Percentiles rank a stretch among this genome's conserved stretches.
Conservation (phyloP, 2,888 invertebrate genomes). For the Lordiphosa andalusiaca region DNA sequence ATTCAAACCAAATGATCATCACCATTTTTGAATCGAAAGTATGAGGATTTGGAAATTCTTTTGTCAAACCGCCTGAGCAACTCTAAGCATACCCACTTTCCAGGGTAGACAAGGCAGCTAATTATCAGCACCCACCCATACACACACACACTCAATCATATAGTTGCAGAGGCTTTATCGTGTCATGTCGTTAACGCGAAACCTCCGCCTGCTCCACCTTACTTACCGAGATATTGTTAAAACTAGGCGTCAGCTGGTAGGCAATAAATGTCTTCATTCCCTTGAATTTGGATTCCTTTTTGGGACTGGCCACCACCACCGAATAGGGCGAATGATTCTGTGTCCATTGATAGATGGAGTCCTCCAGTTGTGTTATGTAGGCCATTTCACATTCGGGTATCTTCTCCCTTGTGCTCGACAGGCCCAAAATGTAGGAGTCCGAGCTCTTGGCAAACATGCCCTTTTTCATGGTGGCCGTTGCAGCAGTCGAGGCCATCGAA, state of each 20-base stretch:
- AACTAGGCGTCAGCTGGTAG: conserved; percentile 96
- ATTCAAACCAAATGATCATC: too few relatives aligned
- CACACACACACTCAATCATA: conserved; percentile 8
- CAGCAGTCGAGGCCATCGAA: conserved; percentile 76
- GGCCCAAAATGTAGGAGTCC: conserved; percentile 93
- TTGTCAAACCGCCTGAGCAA: too few relatives aligned
- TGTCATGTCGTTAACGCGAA: conserved; percentile 25
- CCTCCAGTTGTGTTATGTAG: conserved; percentile 87
- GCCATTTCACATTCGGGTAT: conserved; percentile 88
- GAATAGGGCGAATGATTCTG: conserved; percentile 87
- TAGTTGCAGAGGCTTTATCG: conserved; percentile 23
- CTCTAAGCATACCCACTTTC: too few relatives aligned
- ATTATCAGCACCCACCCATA: conserved; percentile 15
- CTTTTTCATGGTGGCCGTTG: conserved; percentile 83
- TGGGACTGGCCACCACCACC: conserved; percentile 95
- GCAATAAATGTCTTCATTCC: conserved; percentile 98
- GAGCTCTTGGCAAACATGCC: conserved; percentile 95
- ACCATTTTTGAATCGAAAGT: too few relatives aligned
- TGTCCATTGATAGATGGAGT: conserved; percentile 89
- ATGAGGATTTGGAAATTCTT: too few relatives aligned
- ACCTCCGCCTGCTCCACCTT: neutral
- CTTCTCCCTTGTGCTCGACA: conserved; percentile 83
- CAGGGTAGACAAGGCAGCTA: conserved; percentile 14
- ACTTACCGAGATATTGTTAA: conserved; percentile 93
- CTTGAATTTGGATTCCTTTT: conserved; percentile 98